Percentiles rank a stretch among this genome's conserved stretches.
Evolutionary conservation across 2,113 vertebrate genomes (phyloP).

Genomic region (Notarius lentiginosus): DNA sequence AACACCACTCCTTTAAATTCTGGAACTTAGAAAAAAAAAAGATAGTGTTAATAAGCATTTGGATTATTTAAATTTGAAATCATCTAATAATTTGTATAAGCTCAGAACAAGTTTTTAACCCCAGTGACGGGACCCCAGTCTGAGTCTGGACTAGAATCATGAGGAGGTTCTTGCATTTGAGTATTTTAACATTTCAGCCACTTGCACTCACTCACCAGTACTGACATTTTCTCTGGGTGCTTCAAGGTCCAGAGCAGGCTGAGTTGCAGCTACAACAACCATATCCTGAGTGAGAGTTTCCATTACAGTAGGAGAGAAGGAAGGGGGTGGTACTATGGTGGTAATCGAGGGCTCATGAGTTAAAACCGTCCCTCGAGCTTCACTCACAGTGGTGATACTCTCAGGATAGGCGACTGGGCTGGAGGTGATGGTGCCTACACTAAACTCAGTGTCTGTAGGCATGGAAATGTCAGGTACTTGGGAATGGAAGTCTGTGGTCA

Average conservation of each 20-base stretch:
- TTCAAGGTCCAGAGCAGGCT: conserved; percentile 37
- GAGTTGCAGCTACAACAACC: conserved; percentile 55
- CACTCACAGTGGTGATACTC: conserved; percentile 65
- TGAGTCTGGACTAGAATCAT: not conserved
- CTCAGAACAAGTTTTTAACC: not conserved
- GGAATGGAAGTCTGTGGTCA: conserved; percentile 49
- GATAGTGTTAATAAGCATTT: not conserved
- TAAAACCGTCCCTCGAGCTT: conserved; percentile 75
- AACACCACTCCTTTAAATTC: conserved; percentile 80
- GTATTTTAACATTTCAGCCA: not conserved
- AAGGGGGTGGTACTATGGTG: conserved; percentile 49
- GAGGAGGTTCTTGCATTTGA: not conserved
- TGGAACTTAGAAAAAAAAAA: not conserved
- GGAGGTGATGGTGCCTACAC: conserved; percentile 69
- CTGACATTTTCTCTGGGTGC: conserved; percentile 43
- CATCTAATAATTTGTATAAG: not conserved
- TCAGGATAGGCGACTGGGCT: conserved; percentile 67
- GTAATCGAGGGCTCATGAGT: conserved; percentile 70
- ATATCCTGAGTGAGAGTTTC: conserved; percentile 34
- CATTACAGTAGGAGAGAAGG: conserved; percentile 46
- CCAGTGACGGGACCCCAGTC: not conserved
- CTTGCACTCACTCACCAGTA: conserved; percentile 67
- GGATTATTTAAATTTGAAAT: not conserved
- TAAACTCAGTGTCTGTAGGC: conserved; percentile 45
- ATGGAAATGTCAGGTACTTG: conserved; percentile 61